Conservation (phyloP, 92 coral and sea anemone species). For the Epizoanthus illoricatus region DNA sequence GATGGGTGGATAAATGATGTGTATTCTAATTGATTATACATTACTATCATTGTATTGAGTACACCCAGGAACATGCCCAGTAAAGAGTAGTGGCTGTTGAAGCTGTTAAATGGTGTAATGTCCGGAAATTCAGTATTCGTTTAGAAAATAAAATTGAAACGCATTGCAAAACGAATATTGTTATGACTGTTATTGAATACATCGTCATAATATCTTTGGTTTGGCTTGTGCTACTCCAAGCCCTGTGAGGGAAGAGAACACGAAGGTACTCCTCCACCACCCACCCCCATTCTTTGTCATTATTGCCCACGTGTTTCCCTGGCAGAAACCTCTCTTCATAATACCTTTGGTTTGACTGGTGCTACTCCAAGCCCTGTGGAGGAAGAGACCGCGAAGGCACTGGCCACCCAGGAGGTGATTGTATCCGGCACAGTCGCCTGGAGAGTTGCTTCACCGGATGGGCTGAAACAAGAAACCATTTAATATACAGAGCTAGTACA, state of each 20-base stretch:
- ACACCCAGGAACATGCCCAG: no score
- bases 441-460: slow-evolving; percentile 70
- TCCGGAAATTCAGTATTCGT: no score
- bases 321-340: background rate
- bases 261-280: slow-evolving; percentile 61
- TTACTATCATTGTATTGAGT: no score
- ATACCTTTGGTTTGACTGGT: slow-evolving; percentile 69
- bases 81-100: no score
- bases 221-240: slow-evolving; percentile 71
- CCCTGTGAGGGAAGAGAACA: slow-evolving; percentile 72
- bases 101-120: no score
- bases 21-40: no score
- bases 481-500: no score
- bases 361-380: slow-evolving; percentile 84
- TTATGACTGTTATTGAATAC: no score
- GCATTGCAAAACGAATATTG: no score
- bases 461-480: slow-evolving; percentile 27
- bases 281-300: background rate
- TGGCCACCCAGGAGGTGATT: slow-evolving; percentile 92
- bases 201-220: background rate
- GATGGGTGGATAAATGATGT: no score
- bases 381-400: slow-evolving; percentile 89
- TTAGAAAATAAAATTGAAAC: no score
- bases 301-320: no score
- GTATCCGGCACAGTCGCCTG: slow-evolving; percentile 82